Evolutionary conservation across 2,113 vertebrate species (phyloP).

Genomic region (Scomber japonicus): DNA sequence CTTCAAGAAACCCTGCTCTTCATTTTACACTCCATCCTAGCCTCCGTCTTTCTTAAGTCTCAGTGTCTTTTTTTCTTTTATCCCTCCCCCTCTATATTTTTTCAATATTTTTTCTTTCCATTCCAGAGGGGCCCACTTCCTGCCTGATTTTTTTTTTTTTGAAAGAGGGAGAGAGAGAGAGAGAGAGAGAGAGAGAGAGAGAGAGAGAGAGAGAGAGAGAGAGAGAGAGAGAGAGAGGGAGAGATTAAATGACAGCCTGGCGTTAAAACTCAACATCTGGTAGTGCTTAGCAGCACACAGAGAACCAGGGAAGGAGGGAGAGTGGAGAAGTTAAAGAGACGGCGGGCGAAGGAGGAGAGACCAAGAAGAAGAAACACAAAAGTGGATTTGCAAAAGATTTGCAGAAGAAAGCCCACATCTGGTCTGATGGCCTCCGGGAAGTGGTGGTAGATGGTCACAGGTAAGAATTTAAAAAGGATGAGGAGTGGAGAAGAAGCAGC

Average conservation of each 20-base stretch:
- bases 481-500: conserved; percentile 25
- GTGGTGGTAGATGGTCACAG: conserved; percentile 45
- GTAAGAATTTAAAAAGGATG: conserved; percentile 61
- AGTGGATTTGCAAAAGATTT: conserved; percentile 76
- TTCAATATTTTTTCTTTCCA: conserved; percentile 90
- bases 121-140: conserved; percentile 99
- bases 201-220: conserved; percentile 48
- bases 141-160: conserved; percentile 89
- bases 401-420: conserved; percentile 52
- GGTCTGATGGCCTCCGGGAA: conserved; percentile 22
- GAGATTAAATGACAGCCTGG: conserved; percentile 99
- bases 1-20: background rate
- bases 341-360: conserved; percentile 56
- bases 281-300: conserved; percentile 94
- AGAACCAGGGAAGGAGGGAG: conserved; percentile 76
- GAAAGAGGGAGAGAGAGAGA: conserved; percentile 30
- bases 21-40: conserved; percentile 59
- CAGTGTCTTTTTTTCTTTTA: conserved; percentile 66
- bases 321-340: conserved; percentile 60
- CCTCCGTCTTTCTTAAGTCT: conserved; percentile 66
- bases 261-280: conserved; percentile 99
- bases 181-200: too few relatives aligned
- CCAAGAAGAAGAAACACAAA: conserved; percentile 46
- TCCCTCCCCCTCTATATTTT: conserved; percentile 81
- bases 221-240: conserved; percentile 82